Conservation (phyloP, 2,888 invertebrate genomes). For the Eutolmus rufibarbis region DNA sequence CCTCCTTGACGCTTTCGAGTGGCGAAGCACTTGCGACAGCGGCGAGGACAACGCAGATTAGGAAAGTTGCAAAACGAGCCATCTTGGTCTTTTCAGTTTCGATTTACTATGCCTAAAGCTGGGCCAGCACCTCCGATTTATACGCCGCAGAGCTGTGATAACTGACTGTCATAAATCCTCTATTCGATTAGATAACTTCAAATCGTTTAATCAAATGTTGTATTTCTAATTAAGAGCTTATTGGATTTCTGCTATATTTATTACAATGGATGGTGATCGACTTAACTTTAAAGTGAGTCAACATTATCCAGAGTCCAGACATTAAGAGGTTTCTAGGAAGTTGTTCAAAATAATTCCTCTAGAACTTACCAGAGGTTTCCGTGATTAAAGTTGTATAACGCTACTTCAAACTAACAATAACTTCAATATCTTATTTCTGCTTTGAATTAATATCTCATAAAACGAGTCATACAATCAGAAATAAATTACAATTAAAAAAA, state of each 20-base stretch:
- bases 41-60: neutral
- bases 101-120: neutral
- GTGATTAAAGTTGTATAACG: too few species aligned
- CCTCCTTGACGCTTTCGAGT: neutral
- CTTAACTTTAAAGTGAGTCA: neutral
- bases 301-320: neutral
- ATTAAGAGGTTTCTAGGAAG: neutral
- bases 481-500: too few species aligned
- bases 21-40: neutral
- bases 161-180: neutral
- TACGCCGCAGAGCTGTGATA: neutral
- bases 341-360: neutral
- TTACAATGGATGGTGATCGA: neutral
- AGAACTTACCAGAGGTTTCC: too few species aligned
- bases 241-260: neutral
- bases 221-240: neutral
- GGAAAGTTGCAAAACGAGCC: neutral
- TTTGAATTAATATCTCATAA: too few species aligned
- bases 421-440: neutral
- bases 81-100: neutral
- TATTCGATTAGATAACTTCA: neutral
- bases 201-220: neutral
- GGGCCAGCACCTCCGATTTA: neutral
- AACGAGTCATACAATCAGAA: too few species aligned
- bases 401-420: neutral